Base-by-base conservation (phyloP, 2,888 invertebrate genomes). In the Sipha maydis region DNA sequence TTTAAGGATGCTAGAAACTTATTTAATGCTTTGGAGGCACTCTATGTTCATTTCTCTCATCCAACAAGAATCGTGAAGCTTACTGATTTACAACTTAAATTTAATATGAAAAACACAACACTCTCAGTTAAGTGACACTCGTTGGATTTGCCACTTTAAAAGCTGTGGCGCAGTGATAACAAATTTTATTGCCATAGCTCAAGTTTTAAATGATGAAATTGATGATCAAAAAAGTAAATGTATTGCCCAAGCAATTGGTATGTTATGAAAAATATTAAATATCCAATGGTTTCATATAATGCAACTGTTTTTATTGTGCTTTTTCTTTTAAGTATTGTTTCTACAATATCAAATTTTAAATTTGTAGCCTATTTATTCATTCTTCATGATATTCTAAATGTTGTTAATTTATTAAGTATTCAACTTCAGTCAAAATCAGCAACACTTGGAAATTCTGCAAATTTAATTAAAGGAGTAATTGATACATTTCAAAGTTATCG, bases 391-490 rank as follows among this genome's bases (percentile, higher is more conserved):
- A 76, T 76, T 76, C 8, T 76, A 25, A 76, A 76, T 41, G 25
- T 41, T 76, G 41, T 76, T 41, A 76, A 76, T 76, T 9, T 76
- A 25, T 76, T 76, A 76, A 76, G 75, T 76, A 76, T 41, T 41
- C 41, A 76, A 76, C 41, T 76, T 41, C 41, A 76, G 41, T 41
- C 38, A 76, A 76, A 76, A 41, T 34, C 34, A 34, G 73, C 73
- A 75, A 34, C 34, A 3, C 4, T 34, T 34, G 34, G 34, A 34
- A 34, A 34, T 34, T 34, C 34, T 34, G 34, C 2, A 34, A 34
- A 34, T 34, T 34, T 34, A 4, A 34, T 34, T 3, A 34, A 34
- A 34, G 34, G 34, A 34, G 34, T 34, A 34, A 34, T 34, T 34
- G 34, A 34, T 34, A 34, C 34, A 34, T 34, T 34, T 3, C 34